Evolutionary conservation across 2,888 invertebrate genomes (phyloP), one percentile per base, ranked within the genome.

Genomic region (Parapristionchus giblindavisi): DNA sequence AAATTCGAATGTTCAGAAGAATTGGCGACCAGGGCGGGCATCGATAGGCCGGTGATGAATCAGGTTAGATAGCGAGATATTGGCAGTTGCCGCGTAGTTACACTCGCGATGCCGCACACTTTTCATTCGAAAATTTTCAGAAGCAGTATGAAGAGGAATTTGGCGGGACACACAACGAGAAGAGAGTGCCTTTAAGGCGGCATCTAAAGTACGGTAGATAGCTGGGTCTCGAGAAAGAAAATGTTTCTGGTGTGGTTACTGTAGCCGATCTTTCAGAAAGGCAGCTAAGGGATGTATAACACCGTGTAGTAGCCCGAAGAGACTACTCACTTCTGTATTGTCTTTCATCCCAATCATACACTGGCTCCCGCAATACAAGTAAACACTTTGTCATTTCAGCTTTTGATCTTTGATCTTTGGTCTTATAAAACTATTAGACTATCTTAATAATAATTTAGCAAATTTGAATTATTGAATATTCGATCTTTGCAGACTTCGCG

Each of bases 131-230:
- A 32, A 21, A 24, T 14, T 27, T 56, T 2, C 70, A 71, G 70
- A 71, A 71, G 21, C 70, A 71, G 29, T 71, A 40, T 29, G 70
- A 71, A 32, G 70, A 71, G 29, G 70, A 71, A 34, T 71, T 48
- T 56, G 70, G 70, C 29, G 43, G 32, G 17, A 21, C 27, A 6
- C 56, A 56, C 21, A 56, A 56, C 3, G 27, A 54, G 14, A 38
- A 40, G 5, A 54, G 56, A 17, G 51, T 56, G 3, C 70, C 70
- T 6, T 8, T 71, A 21, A 11, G 70, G 29, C 24, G 51, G 29
- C 56, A 71, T 54, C 3, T 71, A 6, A 71, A 56, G 70, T 71
- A 34, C 32, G 27, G 27, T 24, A 54, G 8, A 8, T 43, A 43
- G 11, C 43, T 43, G 43, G 8, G 43, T 43, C 17, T 14, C 43